These are phyloP conservation scores for Melipona beecheii DNA, from an alignment of 2,888 invertebrate species.

Conservation along the genomic window DNA sequence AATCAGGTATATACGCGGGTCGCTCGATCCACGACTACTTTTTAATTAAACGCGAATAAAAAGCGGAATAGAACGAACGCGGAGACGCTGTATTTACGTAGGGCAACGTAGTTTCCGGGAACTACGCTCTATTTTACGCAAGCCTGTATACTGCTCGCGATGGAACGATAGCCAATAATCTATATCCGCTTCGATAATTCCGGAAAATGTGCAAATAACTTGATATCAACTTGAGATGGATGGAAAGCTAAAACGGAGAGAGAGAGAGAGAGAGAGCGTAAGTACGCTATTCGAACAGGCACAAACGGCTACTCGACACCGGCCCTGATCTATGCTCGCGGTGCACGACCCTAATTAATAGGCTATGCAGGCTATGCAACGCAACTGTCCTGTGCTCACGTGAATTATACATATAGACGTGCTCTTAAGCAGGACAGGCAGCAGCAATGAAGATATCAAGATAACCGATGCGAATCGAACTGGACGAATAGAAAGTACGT, in stretches of 20 bases:
- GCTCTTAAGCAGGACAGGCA: slow-evolving; percentile 36
- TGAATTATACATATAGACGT: slow-evolving; percentile 78
- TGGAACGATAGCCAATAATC: slow-evolving; percentile 31
- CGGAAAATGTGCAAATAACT: slow-evolving; percentile 73
- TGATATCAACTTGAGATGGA: background rate
- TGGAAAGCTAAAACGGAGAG: background rate
- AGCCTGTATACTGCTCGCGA: slow-evolving; percentile 29
- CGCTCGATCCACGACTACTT: slow-evolving; percentile 65
- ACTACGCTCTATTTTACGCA: slow-evolving; percentile 51
- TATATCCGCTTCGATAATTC: slow-evolving; percentile 65
- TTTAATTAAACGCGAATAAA: slow-evolving; percentile 70
- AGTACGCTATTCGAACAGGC: slow-evolving; percentile 57
- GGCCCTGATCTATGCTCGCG: slow-evolving; percentile 81
- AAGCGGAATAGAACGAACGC: slow-evolving; percentile 56
- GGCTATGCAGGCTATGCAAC: slow-evolving; percentile 80
- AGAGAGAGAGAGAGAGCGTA: slow-evolving; percentile 12
- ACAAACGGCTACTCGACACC: slow-evolving; percentile 68
- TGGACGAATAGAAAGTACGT: slow-evolving; percentile 31
- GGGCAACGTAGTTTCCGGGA: slow-evolving; percentile 59
- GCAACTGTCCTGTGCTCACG: slow-evolving; percentile 80
- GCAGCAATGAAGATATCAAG: slow-evolving; percentile 45
- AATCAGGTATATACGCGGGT: slow-evolving; percentile 67
- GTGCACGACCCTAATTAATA: slow-evolving; percentile 84
- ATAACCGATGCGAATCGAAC: slow-evolving; percentile 53
- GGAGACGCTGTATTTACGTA: slow-evolving; percentile 65